Evolutionary conservation across 1,140 invertebrate species (phyloP).

Genomic region (Trichogramma pretiosum): DNA sequence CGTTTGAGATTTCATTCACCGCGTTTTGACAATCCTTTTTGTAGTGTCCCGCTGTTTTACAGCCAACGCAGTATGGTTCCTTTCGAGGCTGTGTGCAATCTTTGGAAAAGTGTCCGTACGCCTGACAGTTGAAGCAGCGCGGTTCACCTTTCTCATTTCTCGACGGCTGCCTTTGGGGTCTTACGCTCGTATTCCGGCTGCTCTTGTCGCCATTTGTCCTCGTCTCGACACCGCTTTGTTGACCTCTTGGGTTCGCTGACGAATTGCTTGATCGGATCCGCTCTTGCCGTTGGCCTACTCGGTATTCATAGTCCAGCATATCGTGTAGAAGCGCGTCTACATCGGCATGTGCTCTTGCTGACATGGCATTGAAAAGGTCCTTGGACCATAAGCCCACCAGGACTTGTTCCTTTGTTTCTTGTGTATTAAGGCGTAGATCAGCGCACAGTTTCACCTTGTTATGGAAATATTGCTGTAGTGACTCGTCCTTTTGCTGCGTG

Average conservation of each 20-base stretch:
- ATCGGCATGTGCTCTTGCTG: no score
- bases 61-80: not conserved
- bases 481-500: constrained; percentile 3
- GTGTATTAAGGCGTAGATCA: not conserved
- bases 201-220: no score
- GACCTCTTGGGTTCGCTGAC: no score
- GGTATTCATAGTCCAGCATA: no score
- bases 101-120: not conserved
- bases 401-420: constrained; percentile 12
- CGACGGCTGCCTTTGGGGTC: no score
- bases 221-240: no score
- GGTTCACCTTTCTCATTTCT: no score
- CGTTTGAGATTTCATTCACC: not conserved
- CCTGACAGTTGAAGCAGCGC: not conserved
- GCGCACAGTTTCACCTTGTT: constrained; percentile 8
- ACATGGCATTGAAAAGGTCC: constrained; percentile 12
- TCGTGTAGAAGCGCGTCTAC: no score
- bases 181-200: no score
- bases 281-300: no score
- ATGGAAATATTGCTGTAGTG: constrained; percentile 4
- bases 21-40: not conserved
- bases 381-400: constrained; percentile 8
- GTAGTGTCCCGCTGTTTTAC: no score
- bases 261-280: no score
- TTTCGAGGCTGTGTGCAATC: not conserved